Conservation (phyloP, 2,113 vertebrate species). For the Casuarius casuarius region DNA sequence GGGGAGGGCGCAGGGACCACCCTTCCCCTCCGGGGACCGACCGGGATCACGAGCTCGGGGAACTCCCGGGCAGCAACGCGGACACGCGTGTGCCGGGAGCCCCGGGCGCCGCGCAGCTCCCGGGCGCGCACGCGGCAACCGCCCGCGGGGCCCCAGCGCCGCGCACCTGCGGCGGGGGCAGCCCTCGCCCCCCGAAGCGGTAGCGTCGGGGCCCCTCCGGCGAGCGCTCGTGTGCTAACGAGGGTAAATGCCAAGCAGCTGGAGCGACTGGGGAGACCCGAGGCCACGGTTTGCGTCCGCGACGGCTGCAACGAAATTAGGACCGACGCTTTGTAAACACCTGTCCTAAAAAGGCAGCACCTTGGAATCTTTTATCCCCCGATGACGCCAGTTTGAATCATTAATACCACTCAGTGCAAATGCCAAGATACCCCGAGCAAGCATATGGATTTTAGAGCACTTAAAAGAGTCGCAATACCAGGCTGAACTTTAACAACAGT, state of each 20-base stretch:
- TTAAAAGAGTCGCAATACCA: background rate
- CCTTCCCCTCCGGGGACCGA: too few species aligned
- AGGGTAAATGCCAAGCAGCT: background rate
- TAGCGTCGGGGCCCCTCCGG: accelerated
- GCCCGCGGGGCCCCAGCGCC: accelerated
- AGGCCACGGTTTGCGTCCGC: background rate
- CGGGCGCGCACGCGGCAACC: too few species aligned
- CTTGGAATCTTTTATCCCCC: background rate
- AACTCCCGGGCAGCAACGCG: background rate
- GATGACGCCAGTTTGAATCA: background rate
- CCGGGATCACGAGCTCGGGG: background rate
- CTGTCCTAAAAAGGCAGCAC: accelerated
- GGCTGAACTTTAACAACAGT: background rate
- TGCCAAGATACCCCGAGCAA: background rate
- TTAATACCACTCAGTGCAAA: background rate
- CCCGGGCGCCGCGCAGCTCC: background rate
- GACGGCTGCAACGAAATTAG: background rate
- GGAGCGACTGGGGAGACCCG: accelerated
- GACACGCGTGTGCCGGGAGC: background rate
- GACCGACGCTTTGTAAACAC: accelerated
- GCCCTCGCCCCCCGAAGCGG: background rate
- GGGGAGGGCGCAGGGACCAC: background rate
- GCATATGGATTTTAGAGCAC: background rate
- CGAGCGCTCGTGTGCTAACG: accelerated
- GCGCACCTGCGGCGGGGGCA: background rate